Base-by-base conservation (phyloP, 2,888 invertebrate species). In the Pedicia rivosa region DNA sequence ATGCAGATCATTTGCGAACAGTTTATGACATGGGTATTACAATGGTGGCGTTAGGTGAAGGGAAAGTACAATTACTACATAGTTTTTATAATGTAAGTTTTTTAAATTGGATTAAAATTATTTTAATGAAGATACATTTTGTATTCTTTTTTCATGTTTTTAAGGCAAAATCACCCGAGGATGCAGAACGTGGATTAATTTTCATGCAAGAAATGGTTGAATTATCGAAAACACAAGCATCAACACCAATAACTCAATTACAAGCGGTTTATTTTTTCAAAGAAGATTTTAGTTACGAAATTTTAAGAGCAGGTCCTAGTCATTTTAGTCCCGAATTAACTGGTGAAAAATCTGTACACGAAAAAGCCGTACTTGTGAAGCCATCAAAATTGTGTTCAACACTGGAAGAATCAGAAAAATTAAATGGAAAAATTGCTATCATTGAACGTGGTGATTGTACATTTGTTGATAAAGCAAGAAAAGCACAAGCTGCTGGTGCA, bases 201-300 rank as follows among this genome's bases (percentile, higher is more conserved):
- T 95, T 97, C 56, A 94, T 97, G 91, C 84, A 88, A 52, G 95
- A 97, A 63, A 92, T 97, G 88, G 74, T 90, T 2, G 86, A 90
- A 53, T 65, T 91, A 46, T 86, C 87, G 36, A 81, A 82, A 47
- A 62, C 78, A 42, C 74, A 82, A 51, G 53, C 48, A 40, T 46
- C 59, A 39, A 57, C 57, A 47, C 55, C 59, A 40, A 42, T 60
- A 36, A 53, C 59, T 6, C 56, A 60, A 42, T 46, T 61, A 32
- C 61, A 60, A 51, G 64, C 54, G 44, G 72, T 57, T 45, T 59
- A 51, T 41, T 64, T 54, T 57, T 61, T 48, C 42, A 51, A 54
- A 30, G 61, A 57, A 42, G 57, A 59, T 38, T 50, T 51, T 14
- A 48, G 51, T 39, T 51, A 60, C 33, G 51, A 67, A 47, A 47